Evolutionary conservation across 2,888 invertebrate species (phyloP), one percentile per base, ranked within the genome.

Genomic region (Acleris literana): DNA sequence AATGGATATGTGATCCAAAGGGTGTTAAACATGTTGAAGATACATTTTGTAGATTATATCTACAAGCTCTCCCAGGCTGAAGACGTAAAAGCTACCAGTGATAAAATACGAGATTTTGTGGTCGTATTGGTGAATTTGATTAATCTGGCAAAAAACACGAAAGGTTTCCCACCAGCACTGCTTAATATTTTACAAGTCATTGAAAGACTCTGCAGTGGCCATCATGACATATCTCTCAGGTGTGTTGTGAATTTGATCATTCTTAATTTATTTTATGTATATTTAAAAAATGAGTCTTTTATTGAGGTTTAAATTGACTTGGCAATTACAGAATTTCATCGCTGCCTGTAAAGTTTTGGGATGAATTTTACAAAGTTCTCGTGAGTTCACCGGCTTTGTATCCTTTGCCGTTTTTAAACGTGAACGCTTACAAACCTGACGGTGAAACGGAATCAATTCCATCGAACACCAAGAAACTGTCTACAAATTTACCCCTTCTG

Each of bases 1-100:
- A 94, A 94, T 71, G 89, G 93, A 16, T 94, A 93, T 66, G 77
- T 94, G 7, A 80, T 93, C 51, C 83, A 90, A 66, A 83, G 91
- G 71, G 76, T 93, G 22, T 72, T 90, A 7, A 77, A 74, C 63
- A 68, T 88, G 25, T 59, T 90, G 33, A 81, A 85, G 69, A 74
- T 69, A 11, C 71, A 77, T 53, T 75, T 90, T 11, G 68, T 79
- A 9, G 71, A 76, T 44, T 70, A 88, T 3, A 51, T 78, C 13
- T 70, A 69, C 18, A 69, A 73, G 56, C 51, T 77, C n/a, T 43
- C 71, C 33, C 68, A 68, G 43, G 71, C 71, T 17, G 71, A 70
- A 1, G 66, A 56, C 46, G 48, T 70, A 4, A n/a, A 68, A 4
- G 39, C 55, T 29, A 65, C 44, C 3, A 63, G 55, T n/a, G 72